Conservation (phyloP, 2,888 invertebrate genomes). For the Ctenicera cuprea region DNA sequence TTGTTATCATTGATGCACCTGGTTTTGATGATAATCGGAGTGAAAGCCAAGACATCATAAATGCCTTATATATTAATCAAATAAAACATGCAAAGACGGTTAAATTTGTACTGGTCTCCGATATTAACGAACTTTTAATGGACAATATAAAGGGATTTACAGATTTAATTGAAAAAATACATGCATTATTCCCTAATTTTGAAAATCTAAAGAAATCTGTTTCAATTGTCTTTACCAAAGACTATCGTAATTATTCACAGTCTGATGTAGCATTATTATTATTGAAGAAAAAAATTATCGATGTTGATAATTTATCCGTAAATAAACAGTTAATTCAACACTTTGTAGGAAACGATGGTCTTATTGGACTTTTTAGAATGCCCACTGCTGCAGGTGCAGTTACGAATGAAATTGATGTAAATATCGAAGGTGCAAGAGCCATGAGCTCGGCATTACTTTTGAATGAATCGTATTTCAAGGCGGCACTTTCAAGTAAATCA, state of each 20-base stretch:
- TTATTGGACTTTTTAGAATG: slow-evolving; percentile 32
- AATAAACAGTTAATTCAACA: neutral
- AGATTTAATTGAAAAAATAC: slow-evolving; percentile 23
- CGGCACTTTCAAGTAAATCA: slow-evolving; percentile 9
- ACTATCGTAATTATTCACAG: neutral
- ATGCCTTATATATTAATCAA: slow-evolving; percentile 33
- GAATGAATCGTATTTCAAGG: neutral
- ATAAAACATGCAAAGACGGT: slow-evolving; percentile 26
- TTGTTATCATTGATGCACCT: slow-evolving; percentile 29
- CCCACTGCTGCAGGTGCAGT: slow-evolving; percentile 5
- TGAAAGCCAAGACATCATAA: slow-evolving; percentile 32
- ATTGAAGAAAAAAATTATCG: slow-evolving; percentile 23
- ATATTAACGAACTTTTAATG: slow-evolving; percentile 18
- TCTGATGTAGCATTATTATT: slow-evolving; percentile 4
- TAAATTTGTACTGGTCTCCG: slow-evolving; percentile 33
- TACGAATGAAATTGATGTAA: neutral
- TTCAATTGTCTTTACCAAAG: slow-evolving; percentile 35
- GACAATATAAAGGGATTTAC: slow-evolving; percentile 30
- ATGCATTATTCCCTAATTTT: slow-evolving; percentile 22
- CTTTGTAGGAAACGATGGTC: slow-evolving; percentile 11
- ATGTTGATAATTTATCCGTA: neutral
- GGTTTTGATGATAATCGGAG: slow-evolving; percentile 40
- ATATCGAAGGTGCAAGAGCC: slow-evolving; percentile 12
- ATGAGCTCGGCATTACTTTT: neutral
- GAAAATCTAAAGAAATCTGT: neutral